Evolutionary conservation across 2,888 invertebrate genomes (phyloP).

Genomic region (Nomada flava): DNA sequence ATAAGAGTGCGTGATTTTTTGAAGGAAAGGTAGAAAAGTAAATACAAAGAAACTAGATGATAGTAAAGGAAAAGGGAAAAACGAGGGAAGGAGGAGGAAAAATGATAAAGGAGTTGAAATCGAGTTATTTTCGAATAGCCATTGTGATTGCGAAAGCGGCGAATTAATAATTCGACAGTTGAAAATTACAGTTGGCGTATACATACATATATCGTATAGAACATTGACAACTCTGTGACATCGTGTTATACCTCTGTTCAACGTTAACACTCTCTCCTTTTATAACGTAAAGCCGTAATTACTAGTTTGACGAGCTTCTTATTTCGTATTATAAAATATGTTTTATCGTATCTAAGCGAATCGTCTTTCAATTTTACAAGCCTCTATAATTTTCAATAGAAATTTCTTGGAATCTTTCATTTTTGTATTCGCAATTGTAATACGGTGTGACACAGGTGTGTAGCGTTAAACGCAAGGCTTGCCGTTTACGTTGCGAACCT

Average conservation of each 20-base stretch:
- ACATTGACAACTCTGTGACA: slow-evolving; percentile 6
- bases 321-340: slow-evolving; percentile 1
- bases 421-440: not conserved
- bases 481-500: slow-evolving; percentile 20
- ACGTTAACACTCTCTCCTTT: slow-evolving; percentile 27
- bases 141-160: slow-evolving; percentile 33
- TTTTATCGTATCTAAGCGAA: slow-evolving; percentile 26
- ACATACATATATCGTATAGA: slow-evolving; percentile 2
- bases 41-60: not conserved
- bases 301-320: not conserved
- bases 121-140: slow-evolving; percentile 64
- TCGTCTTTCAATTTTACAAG: slow-evolving; percentile 16
- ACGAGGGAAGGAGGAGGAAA: too few species aligned
- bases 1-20: slow-evolving; percentile 58
- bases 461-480: not conserved
- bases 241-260: slow-evolving; percentile 28
- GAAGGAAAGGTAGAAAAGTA: slow-evolving; percentile 43
- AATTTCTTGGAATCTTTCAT: slow-evolving; percentile 6
- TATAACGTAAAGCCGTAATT: slow-evolving; percentile 23
- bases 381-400: not conserved
- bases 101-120: slow-evolving; percentile 42
- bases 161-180: slow-evolving; percentile 19
- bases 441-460: slow-evolving; percentile 1
- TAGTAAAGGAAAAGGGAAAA: slow-evolving; percentile 24
- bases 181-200: not conserved